These are phyloP conservation scores for Tupiocoris notatus DNA, from an alignment of 2,888 invertebrate genomes.

Conservation along the genomic window DNA sequence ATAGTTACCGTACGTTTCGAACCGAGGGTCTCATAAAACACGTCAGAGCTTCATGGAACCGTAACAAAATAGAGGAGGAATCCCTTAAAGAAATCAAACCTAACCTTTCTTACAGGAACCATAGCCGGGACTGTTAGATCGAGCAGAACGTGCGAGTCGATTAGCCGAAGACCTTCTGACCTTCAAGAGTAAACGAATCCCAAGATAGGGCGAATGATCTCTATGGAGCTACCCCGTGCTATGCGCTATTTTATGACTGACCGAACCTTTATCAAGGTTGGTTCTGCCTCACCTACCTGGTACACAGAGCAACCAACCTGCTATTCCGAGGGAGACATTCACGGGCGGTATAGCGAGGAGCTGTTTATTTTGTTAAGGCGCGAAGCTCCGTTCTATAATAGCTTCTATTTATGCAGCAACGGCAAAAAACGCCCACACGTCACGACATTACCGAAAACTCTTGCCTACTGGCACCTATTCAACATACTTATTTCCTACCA, in stretches of 20 bases:
- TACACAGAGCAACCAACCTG: neutral
- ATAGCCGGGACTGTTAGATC: neutral
- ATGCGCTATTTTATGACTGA: constrained; percentile 27
- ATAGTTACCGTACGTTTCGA: neutral
- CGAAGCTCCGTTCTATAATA: neutral
- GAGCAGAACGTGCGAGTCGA: neutral
- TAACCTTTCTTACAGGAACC: neutral
- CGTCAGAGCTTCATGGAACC: neutral
- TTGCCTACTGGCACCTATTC: too few relatives aligned
- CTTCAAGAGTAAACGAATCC: neutral
- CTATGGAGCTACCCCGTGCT: neutral
- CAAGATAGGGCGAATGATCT: neutral
- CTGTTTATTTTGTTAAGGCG: neutral
- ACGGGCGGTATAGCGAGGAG: neutral
- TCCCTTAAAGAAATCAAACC: neutral
- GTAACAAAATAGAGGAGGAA: neutral
- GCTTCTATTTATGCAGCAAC: neutral
- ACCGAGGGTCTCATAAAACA: neutral
- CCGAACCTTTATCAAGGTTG: constrained; percentile 34
- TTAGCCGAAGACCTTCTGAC: neutral
- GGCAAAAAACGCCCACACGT: neutral
- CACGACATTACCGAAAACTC: neutral
- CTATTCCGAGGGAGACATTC: neutral
- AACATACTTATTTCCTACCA: too few relatives aligned
- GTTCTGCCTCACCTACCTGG: constrained; percentile 32